Evolutionary conservation across 2,888 invertebrate genomes (phyloP).

Genomic region (Tyria jacobaeae): DNA sequence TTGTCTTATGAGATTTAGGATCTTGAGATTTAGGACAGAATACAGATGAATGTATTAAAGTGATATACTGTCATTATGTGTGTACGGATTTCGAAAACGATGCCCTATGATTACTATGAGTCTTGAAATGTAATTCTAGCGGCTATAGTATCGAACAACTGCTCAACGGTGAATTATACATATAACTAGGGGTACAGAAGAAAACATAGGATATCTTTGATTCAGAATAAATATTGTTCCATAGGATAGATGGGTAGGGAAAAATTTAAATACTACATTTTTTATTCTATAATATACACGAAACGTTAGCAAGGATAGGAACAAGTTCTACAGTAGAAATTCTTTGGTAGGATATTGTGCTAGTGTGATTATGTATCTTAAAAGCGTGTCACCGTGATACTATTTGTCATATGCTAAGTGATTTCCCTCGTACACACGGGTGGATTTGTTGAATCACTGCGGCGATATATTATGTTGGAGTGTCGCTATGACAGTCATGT

Average conservation of each 20-base stretch:
- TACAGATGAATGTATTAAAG: conserved; percentile 44
- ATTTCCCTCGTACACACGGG: conserved; percentile 72
- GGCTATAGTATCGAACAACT: not conserved
- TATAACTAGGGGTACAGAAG: too few relatives aligned
- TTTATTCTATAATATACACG: too few relatives aligned
- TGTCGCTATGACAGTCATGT: conserved; percentile 18
- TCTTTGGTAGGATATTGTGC: conserved; percentile 21
- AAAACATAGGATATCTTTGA: too few relatives aligned
- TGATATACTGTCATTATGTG: conserved; percentile 30
- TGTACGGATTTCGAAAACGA: conserved; percentile 14
- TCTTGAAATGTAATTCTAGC: not conserved
- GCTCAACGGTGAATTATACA: too few relatives aligned
- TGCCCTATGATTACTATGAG: not conserved
- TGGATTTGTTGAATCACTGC: conserved; percentile 76
- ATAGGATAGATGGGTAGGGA: too few relatives aligned
- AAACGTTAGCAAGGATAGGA: not conserved
- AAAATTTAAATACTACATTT: too few relatives aligned
- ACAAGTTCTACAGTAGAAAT: conserved; percentile 10
- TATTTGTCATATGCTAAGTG: conserved; percentile 85
- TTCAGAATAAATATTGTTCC: too few relatives aligned
- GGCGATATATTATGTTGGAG: conserved; percentile 37
- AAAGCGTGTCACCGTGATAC: conserved; percentile 80
- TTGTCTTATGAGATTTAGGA: too few relatives aligned
- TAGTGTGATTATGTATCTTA: conserved; percentile 60
- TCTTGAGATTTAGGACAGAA: too few relatives aligned